phyloP scores from a whole-genome alignment of 2,113 vertebrate species.

The Hemiprocne comata region DNA sequence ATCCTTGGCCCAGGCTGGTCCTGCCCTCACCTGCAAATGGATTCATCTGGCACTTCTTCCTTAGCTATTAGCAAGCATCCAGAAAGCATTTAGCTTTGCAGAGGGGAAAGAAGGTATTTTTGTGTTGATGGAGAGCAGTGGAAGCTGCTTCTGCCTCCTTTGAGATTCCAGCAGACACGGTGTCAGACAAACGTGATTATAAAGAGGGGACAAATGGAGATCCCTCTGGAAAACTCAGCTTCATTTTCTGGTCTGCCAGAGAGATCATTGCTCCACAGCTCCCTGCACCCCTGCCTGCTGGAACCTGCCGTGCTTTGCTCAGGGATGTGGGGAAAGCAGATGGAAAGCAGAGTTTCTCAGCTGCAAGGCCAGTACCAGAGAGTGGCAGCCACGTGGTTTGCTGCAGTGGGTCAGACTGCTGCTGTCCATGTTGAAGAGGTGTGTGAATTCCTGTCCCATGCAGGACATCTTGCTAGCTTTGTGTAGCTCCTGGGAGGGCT shows the following conservation, averaged over 20 bases:
- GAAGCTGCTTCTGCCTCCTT: background rate
- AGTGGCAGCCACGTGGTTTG: background rate
- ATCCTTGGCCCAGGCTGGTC: background rate
- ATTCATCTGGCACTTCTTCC: background rate
- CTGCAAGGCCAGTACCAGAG: background rate
- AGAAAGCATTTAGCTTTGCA: background rate
- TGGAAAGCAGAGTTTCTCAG: background rate
- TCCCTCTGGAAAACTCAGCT: background rate
- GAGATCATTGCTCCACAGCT: background rate
- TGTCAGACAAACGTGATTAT: background rate
- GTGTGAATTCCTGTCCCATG: slow-evolving; percentile 18
- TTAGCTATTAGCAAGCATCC: background rate
- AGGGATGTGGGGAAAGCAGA: background rate
- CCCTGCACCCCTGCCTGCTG: background rate
- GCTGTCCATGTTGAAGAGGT: background rate
- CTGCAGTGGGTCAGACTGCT: background rate
- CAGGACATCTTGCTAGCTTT: background rate
- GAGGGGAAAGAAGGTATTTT: background rate
- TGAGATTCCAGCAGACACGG: background rate
- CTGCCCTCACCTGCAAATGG: background rate
- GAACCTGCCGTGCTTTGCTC: background rate
- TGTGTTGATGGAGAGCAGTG: background rate
- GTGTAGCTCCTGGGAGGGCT: slow-evolving; percentile 4
- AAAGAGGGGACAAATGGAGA: background rate
- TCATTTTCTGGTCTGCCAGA: background rate